Evolutionary conservation across 2,888 invertebrate genomes (phyloP).

Genomic region (Acrocyrtus sp.): DNA sequence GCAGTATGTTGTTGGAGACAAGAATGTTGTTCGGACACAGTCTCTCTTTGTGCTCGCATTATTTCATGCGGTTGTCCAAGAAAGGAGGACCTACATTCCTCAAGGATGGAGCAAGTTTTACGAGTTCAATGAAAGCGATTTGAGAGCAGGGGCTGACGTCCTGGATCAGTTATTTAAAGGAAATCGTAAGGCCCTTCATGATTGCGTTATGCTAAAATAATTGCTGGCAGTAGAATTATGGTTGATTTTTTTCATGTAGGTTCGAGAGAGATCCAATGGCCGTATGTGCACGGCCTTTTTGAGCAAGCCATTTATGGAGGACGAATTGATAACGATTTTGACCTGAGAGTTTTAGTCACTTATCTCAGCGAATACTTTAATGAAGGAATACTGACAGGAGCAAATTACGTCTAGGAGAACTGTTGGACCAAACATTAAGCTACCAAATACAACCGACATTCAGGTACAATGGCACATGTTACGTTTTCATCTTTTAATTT

Average conservation of each 20-base stretch:
- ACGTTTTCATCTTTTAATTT: too few species aligned
- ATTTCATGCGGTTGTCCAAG: constrained; percentile 90
- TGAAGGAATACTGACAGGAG: constrained; percentile 68
- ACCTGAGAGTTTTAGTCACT: constrained; percentile 75
- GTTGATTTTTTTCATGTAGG: constrained; percentile 21
- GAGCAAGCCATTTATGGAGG: constrained; percentile 88
- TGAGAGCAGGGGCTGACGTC: constrained; percentile 78
- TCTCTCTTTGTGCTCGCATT: constrained; percentile 82
- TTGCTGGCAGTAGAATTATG: neutral
- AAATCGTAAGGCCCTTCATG: constrained; percentile 65
- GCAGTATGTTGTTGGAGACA: constrained; percentile 62
- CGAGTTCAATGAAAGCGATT: constrained; percentile 86
- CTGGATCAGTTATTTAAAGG: constrained; percentile 69
- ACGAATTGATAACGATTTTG: constrained; percentile 81
- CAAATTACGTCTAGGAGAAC: constrained; percentile 72
- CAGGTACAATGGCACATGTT: too few species aligned
- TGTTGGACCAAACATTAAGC: constrained; percentile 67
- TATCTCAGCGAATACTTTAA: constrained; percentile 75
- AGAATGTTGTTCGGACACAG: constrained; percentile 65
- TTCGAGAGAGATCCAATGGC: constrained; percentile 72
- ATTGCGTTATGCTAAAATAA: neutral
- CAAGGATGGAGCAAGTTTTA: constrained; percentile 92
- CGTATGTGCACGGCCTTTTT: constrained; percentile 79
- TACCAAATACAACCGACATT: constrained; percentile 34
- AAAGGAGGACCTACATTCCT: constrained; percentile 91